Evolutionary conservation across 2,797 vertebrate species (phyloP), one percentile per base, ranked within the genome.

Genomic region (Ptychadena robeensis): DNA sequence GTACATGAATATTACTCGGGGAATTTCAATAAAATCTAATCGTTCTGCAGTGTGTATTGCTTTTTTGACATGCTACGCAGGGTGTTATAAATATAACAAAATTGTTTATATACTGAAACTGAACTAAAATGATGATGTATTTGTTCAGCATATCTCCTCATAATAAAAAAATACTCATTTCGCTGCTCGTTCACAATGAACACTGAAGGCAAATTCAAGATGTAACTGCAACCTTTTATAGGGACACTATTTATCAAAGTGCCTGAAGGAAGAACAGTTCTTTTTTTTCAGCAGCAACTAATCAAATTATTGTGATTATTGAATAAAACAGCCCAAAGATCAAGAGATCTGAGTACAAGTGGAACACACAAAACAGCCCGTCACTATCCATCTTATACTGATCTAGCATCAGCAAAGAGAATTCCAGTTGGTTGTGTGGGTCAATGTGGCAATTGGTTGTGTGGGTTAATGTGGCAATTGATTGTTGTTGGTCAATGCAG

Each of bases 21-120:
- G 89, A 87, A 80, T 82, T 63, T 63, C 86, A 86, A 87, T 88
- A 86, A 88, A 87, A 89, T 89, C 86, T 87, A 89, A 91, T 90
- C 87, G 76, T 84, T 85, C 85, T 32, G n/a, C 82, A 71, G 65
- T 85, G 83, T 89, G 87, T 89, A 88, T 87, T 28, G 66, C 80
- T 86, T 86, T 87, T 86, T 86, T 88, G 88, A 86, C 88, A 38
- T 83, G 88, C 80, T 48, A 40, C 30, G 85, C 82, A 83, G 87
- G 83, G 86, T 81, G 84, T 86, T 82, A 84, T 28, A 61, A 64
- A 84, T 87, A 88, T 87, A 76, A 87, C 85, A 88, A 88, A 86
- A 85, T 65, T 81, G 86, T 88, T 90, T 87, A 86, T 88, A 88
- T 89, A 85, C 73, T 86, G 79, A 73, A 82, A 86, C 76, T 87